These are phyloP conservation scores for Leptodactylus fallax DNA, from an alignment of 2,797 vertebrate genomes.

Conservation along the genomic window DNA sequence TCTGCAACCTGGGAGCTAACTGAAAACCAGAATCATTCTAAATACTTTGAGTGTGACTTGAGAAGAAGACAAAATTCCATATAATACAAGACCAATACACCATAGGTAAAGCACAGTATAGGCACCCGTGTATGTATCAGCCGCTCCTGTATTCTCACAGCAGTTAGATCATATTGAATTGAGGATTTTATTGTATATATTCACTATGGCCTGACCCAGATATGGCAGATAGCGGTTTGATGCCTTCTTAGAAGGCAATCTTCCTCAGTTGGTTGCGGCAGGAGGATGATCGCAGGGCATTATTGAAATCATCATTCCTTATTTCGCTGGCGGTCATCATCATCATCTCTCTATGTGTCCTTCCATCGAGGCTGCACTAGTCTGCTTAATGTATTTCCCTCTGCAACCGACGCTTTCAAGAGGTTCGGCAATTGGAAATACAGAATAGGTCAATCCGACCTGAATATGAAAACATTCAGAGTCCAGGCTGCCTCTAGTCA, in stretches of 20 bases:
- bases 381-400: neutral
- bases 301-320: conserved; percentile 2
- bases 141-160: neutral
- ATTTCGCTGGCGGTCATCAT: neutral
- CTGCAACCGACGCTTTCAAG: neutral
- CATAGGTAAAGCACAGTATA: too few species aligned
- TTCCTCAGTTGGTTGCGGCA: too few species aligned
- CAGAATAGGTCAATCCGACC: conserved; percentile 37
- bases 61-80: too few species aligned
- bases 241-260: neutral
- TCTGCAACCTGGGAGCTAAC: too few species aligned
- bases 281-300: neutral
- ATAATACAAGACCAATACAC: too few species aligned
- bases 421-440: conserved; percentile 7
- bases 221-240: neutral
- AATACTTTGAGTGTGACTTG: too few species aligned
- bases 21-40: too few species aligned
- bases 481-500: neutral
- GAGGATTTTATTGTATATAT: neutral
- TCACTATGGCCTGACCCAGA: neutral
- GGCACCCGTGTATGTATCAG: neutral
- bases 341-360: neutral
- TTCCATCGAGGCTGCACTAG: neutral
- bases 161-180: neutral
- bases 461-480: neutral